phyloP scores from a whole-genome alignment of 2,888 invertebrate species.

The Entomobrya proxima region DNA sequence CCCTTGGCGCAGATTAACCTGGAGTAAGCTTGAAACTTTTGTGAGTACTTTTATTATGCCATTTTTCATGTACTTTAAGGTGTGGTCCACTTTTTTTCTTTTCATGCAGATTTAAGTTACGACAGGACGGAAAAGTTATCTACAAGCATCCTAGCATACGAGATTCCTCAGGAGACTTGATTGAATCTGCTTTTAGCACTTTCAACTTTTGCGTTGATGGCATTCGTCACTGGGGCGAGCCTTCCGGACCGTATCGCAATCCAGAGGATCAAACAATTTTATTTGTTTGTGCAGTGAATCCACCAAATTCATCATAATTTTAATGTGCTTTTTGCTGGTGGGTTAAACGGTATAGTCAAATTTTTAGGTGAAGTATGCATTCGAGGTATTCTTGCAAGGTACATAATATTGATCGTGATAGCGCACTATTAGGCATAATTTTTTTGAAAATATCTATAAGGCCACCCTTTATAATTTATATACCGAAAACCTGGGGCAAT shows the following conservation, averaged over 20 bases:
- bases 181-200: constrained; percentile 67
- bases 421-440: too few species aligned
- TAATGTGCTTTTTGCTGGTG: too few species aligned
- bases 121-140: constrained; percentile 68
- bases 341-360: too few species aligned
- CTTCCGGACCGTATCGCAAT: constrained; percentile 35
- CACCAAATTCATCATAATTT: constrained; percentile 26
- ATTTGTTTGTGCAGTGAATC: constrained; percentile 68
- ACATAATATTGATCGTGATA: too few species aligned
- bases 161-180: constrained; percentile 51
- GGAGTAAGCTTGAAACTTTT: constrained; percentile 63
- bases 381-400: too few species aligned
- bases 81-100: neutral
- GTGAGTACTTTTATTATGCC: neutral
- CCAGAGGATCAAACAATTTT: constrained; percentile 65
- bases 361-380: too few species aligned
- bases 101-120: constrained; percentile 55
- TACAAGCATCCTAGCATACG: constrained; percentile 67
- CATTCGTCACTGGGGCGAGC: constrained; percentile 62
- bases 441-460: too few species aligned
- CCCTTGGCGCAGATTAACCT: constrained; percentile 70
- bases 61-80: too few species aligned
- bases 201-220: constrained; percentile 68
- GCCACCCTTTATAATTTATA: too few species aligned
- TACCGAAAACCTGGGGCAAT: too few species aligned